These are phyloP conservation scores for Cebuella pygmaea DNA, from an alignment of 2,797 vertebrate genomes.

Conservation along the genomic window DNA sequence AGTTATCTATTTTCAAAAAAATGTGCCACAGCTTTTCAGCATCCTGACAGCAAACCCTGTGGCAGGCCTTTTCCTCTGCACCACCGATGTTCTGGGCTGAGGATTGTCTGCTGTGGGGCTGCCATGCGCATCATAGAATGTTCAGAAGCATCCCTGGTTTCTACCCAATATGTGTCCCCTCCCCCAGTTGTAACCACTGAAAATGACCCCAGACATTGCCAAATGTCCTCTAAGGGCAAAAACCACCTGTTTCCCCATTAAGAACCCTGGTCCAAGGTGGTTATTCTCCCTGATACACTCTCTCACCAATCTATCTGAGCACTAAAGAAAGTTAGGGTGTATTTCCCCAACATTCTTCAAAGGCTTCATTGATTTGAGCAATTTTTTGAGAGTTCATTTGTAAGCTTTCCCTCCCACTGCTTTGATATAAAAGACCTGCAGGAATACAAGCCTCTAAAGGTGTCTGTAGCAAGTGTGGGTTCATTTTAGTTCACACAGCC, in stretches of 20 bases:
- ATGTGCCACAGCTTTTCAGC: neutral
- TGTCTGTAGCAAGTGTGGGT: neutral
- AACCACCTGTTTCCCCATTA: fast-evolving
- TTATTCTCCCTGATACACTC: neutral
- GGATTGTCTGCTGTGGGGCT: neutral
- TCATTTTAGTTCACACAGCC: neutral
- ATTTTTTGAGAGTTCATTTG: neutral
- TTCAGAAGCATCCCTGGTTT: neutral
- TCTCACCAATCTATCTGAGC: neutral
- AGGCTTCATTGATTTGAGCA: neutral
- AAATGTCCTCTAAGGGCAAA: neutral
- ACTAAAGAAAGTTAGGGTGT: neutral
- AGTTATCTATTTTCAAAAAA: neutral
- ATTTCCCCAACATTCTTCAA: neutral
- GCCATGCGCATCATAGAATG: neutral
- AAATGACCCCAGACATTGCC: neutral
- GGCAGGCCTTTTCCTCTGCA: neutral
- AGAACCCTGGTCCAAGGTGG: neutral
- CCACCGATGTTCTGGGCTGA: neutral
- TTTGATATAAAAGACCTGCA: neutral
- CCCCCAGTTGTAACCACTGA: neutral
- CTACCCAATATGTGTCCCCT: neutral
- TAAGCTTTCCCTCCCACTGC: neutral
- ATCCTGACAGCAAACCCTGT: neutral
- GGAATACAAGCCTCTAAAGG: neutral